Conservation (phyloP, 2,113 vertebrate species). For the Leucopternis melanops region DNA sequence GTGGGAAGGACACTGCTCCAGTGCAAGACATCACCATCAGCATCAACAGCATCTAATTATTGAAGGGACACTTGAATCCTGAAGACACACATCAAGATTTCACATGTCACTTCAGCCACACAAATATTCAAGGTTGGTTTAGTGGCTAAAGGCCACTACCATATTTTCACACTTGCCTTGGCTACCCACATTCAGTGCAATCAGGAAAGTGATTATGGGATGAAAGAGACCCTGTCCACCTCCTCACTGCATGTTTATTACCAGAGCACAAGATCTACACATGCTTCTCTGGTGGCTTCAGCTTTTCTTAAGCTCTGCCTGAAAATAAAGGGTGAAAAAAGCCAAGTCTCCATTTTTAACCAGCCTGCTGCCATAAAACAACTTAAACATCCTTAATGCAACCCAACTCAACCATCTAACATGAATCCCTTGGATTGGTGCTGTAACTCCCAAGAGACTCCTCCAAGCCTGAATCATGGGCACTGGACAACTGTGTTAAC, state of each 20-base stretch:
- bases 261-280: background rate
- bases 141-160: background rate
- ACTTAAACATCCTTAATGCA: background rate
- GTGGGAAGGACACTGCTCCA: background rate
- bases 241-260: background rate
- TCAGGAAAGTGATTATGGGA: background rate
- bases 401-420: background rate
- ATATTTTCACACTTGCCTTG: background rate
- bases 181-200: background rate
- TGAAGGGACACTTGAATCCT: background rate
- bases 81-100: background rate
- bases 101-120: background rate
- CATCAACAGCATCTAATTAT: background rate
- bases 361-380: background rate
- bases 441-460: background rate
- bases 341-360: background rate
- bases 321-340: background rate
- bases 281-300: background rate
- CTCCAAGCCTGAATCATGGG: background rate
- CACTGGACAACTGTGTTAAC: background rate
- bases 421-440: background rate
- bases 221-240: background rate
- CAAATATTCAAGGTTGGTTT: fast-evolving
- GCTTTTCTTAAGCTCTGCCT: background rate
- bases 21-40: background rate